Evolutionary conservation across 2,888 invertebrate genomes (phyloP).

Genomic region (Platycheirus albimanus): DNA sequence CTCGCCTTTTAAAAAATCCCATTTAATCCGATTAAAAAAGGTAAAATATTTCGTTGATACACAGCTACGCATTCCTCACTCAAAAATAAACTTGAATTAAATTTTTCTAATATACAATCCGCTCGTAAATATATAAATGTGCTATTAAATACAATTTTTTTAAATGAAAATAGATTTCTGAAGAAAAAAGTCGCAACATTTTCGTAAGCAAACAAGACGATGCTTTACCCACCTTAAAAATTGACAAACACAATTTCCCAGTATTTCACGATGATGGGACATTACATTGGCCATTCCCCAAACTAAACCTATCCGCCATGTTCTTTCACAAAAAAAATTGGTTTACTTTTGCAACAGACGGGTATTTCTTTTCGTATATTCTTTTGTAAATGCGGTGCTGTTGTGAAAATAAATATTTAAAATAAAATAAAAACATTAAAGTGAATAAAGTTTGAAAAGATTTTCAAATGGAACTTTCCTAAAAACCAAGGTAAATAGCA

Average conservation of each 20-base stretch:
- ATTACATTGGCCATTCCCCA: slow-evolving; percentile 46
- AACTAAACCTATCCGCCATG: slow-evolving; percentile 68
- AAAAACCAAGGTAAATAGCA: slow-evolving; percentile 49
- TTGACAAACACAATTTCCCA: slow-evolving; percentile 46
- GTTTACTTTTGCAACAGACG: slow-evolving; percentile 55
- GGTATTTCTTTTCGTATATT: slow-evolving; percentile 52
- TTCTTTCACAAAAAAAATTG: slow-evolving; percentile 52
- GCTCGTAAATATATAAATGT: too few species aligned
- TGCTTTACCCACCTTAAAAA: slow-evolving; percentile 3
- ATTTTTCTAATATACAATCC: too few species aligned
- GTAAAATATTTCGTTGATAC: too few species aligned
- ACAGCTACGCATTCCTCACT: too few species aligned
- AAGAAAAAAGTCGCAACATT: too few species aligned
- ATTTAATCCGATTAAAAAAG: too few species aligned
- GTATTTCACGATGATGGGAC: slow-evolving; percentile 41
- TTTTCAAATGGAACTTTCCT: slow-evolving; percentile 33
- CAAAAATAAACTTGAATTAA: too few species aligned
- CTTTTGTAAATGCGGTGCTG: slow-evolving; percentile 29
- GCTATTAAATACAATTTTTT: too few species aligned
- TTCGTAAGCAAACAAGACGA: neutral
- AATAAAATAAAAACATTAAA: slow-evolving; percentile 7
- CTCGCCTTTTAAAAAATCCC: too few species aligned
- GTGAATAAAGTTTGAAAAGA: neutral
- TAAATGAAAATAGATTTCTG: too few species aligned
- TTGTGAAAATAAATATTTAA: slow-evolving; percentile 25